A percentile compares a stretch with the other conserved stretches of the same genome.
Evolutionary conservation across 2,888 invertebrate genomes (phyloP).

Genomic region (Sthenelais limicola): DNA sequence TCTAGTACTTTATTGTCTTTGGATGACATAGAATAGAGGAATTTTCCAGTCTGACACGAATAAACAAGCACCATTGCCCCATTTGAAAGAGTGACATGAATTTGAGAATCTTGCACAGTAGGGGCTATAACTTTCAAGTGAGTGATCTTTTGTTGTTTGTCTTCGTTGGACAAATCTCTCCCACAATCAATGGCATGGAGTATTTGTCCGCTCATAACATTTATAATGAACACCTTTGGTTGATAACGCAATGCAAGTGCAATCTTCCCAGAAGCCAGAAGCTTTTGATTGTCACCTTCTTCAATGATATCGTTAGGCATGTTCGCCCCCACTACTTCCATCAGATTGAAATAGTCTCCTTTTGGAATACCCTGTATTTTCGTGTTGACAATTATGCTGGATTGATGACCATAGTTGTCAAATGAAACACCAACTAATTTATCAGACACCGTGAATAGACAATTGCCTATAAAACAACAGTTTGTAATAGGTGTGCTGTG

Average conservation of each 20-base stretch:
- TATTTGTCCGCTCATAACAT: background rate
- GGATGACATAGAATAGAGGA: background rate
- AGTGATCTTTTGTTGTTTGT: background rate
- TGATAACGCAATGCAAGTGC: constrained; percentile 18
- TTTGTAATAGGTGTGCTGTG: constrained; percentile 15
- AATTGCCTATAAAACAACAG: constrained; percentile 21
- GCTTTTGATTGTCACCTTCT: background rate
- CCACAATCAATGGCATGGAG: background rate
- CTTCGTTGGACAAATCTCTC: constrained; percentile 6
- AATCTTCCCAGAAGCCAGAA: background rate
- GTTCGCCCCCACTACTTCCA: background rate
- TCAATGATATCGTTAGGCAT: background rate
- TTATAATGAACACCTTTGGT: constrained; percentile 15
- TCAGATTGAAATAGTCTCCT: constrained; percentile 1
- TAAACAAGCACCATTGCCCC: constrained; percentile 14
- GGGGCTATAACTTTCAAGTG: constrained; percentile 6
- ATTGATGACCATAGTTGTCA: constrained; percentile 3
- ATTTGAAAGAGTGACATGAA: constrained; percentile 8
- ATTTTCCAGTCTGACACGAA: constrained; percentile 8
- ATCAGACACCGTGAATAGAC: constrained; percentile 11
- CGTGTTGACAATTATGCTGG: constrained; percentile 1
- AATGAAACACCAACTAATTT: constrained; percentile 8
- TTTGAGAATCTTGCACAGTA: constrained; percentile 2
- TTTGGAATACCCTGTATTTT: background rate
- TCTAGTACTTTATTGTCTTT: constrained; percentile 1